Evolutionary conservation across 1,140 invertebrate species (phyloP).

Genomic region (Diorhabda elongata): DNA sequence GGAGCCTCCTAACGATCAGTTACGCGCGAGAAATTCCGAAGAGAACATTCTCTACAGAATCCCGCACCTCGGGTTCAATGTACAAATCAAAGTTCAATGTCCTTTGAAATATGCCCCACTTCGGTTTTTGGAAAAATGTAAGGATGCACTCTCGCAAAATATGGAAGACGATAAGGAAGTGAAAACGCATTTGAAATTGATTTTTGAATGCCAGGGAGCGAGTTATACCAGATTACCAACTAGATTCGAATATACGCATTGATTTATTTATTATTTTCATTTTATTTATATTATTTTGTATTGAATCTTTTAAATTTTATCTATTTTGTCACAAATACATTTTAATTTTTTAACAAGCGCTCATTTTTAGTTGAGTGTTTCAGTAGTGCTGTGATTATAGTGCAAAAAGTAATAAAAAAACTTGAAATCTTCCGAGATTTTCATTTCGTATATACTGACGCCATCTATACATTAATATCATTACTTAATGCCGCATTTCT

Average conservation of each 20-base stretch:
- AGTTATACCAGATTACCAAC: slow-evolving; percentile 32
- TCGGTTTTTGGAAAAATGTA: slow-evolving; percentile 24
- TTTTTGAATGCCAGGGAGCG: slow-evolving; percentile 34
- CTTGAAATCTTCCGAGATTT: too few species aligned
- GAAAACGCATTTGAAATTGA: slow-evolving; percentile 18
- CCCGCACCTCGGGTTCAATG: slow-evolving; percentile 31
- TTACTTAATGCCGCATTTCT: too few species aligned
- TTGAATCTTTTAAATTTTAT: slow-evolving; percentile 14
- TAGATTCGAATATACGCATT: slow-evolving; percentile 23
- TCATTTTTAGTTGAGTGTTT: too few species aligned
- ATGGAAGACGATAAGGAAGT: slow-evolving; percentile 21
- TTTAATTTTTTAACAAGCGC: not conserved
- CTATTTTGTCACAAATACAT: slow-evolving; percentile 12
- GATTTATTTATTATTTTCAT: slow-evolving; percentile 16
- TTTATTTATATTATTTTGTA: slow-evolving; percentile 16
- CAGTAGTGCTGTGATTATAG: too few species aligned
- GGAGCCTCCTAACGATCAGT: slow-evolving; percentile 7
- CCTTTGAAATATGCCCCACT: slow-evolving; percentile 30
- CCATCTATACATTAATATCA: too few species aligned
- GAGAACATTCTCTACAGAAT: slow-evolving; percentile 26
- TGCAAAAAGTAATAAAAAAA: too few species aligned
- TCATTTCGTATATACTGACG: too few species aligned
- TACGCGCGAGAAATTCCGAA: slow-evolving; percentile 20
- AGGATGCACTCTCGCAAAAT: slow-evolving; percentile 7
- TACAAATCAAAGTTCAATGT: slow-evolving; percentile 30